Base-by-base conservation (phyloP, 2,113 vertebrate genomes). In the Ochotona princeps region DNA sequence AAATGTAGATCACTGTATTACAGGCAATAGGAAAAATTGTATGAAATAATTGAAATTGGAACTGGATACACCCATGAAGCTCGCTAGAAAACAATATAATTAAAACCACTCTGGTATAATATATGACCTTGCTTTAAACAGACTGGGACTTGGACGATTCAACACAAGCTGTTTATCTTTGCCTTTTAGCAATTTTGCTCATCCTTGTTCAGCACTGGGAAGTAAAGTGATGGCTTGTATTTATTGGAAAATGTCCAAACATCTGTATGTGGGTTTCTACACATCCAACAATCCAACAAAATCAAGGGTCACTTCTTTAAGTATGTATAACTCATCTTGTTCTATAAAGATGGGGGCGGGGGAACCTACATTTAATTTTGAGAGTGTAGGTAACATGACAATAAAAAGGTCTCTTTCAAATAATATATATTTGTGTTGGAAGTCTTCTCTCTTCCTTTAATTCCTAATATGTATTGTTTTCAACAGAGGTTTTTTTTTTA, bases 1-100 rank as follows among this genome's bases (percentile, higher is more conserved):
- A 8, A 90, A 0, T 63, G 30, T 81, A n/a, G 67, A 18, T 94
- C 60, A 86, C 6, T 96, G 6, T 49, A 92, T 54, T 14, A 67
- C 2, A 90, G 28, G 63, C 75, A 89, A 69, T 47, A 44, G 90
- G 92, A 78, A 94, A 95, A 89, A 57, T 83, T 78, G 74, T 25
- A 89, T 95, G 70, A 92, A 92, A 92, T 93, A 92, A 90, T 73
- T 92, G 61, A 87, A 96, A 92, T 78, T 86, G 60, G 51, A 91
- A 93, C 60, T 26, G 10, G 61, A 83, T 80, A 96, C 93, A 95
- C 85, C 92, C 93, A 84, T 51, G 92, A 76, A 60, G 10, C 57
- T 96, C 86, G 61, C 66, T 85, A 83, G 79, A 94, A 94, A 96
- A 90, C 88, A 95, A 83, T 88, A 67, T 95, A 91, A 96, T 96